Evolutionary conservation across 2,888 invertebrate species (phyloP).

Genomic region (Cerastis leucographa): DNA sequence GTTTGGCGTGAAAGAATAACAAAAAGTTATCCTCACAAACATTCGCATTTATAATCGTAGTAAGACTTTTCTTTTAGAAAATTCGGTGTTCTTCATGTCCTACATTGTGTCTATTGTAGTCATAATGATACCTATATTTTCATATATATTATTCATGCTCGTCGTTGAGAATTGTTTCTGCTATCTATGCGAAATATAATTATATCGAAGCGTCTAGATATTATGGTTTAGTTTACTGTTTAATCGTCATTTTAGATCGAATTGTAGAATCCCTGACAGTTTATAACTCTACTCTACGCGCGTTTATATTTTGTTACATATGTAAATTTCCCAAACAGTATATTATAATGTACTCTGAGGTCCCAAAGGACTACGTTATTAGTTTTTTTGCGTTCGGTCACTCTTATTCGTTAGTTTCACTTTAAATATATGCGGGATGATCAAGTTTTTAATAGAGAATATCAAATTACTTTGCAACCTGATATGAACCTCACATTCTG

Average conservation of each 20-base stretch:
- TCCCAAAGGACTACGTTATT: not conserved
- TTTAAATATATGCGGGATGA: not conserved
- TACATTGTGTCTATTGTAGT: not conserved
- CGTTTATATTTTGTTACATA: not conserved
- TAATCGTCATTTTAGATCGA: not conserved
- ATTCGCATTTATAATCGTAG: too few species aligned
- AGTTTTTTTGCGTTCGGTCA: not conserved
- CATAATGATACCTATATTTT: not conserved
- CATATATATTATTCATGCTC: not conserved
- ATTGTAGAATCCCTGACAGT: not conserved
- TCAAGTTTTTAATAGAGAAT: not conserved
- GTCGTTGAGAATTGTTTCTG: not conserved
- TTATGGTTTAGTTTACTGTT: not conserved
- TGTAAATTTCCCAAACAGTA: not conserved
- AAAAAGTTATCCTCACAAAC: too few species aligned
- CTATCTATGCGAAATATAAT: not conserved
- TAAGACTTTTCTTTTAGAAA: not conserved
- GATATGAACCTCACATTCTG: not conserved
- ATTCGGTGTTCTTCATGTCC: not conserved
- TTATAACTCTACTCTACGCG: not conserved
- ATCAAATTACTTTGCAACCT: not conserved
- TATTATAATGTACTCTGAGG: too few species aligned
- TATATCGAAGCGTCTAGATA: not conserved
- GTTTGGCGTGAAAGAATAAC: too few species aligned
- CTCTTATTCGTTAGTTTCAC: not conserved